Base-by-base conservation (phyloP, 1,140 invertebrate species). In the Steinernema khuongi region DNA sequence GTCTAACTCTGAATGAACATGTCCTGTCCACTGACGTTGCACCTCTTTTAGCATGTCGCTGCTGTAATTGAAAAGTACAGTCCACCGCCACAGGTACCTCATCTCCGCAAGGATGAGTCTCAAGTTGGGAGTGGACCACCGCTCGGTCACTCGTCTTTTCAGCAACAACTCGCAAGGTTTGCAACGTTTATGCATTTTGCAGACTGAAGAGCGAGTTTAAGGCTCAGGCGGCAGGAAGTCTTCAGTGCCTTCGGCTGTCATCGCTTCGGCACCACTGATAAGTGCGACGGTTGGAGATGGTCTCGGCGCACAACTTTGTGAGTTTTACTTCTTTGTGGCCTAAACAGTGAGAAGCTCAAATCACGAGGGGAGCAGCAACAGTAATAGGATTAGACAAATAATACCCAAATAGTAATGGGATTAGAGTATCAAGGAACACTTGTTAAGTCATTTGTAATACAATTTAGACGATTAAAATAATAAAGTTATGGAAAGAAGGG, bases 241-340 rank as follows among this genome's bases (percentile, higher is more conserved):
- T 18, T 77, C 75, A 17, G 75, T 77, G 14, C 75, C 76, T 4
- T 76, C 76, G 28, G 76, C 76, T 18, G 74, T 77, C 18, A 36
- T 77, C 28, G 74, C 76, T 0, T 77, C 76, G 29, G 76, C 76
- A 31, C 73, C 76, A 1, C 67, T 77, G 19, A 77, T 77, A 44
- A 68, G 77, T 22, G 76, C 76, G 14, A 70, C 76, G 14, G 75
- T 77, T 32, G 76, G 76, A n/a, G 76, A 77, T 69, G 76, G 73
- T 30, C 60, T 77, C 31, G 71, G 74, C 18, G 72, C 66, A 31
- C 76, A 77, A 31, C 44, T 77, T 28, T 72, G 76, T 77, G 66
- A 77, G 76, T 77, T n/a, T n/a, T n/a, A n/a, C n/a, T n/a, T 19
- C 22, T 44, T 77, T 7, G 7, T 41, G 7, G 36, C 36, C 36